Evolutionary conservation across 2,888 invertebrate genomes (phyloP).

Genomic region (Dynastes grantii): DNA sequence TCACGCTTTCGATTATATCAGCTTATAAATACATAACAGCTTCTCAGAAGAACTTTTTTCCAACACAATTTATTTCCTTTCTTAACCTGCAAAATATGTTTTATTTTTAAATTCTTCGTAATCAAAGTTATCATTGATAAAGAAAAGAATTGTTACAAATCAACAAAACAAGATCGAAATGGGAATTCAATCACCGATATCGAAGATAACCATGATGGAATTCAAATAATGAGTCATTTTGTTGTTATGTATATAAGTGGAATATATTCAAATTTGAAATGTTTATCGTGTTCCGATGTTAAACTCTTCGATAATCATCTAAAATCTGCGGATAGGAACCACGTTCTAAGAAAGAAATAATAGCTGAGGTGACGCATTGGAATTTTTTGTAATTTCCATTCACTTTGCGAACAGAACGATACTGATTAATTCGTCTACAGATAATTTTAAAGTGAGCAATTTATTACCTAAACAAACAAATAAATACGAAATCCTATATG

Average conservation of each 20-base stretch:
- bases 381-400: not conserved
- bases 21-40: slow-evolving; percentile 17
- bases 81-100: not conserved
- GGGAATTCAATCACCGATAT: no score
- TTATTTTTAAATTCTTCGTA: not conserved
- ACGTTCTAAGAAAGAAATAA: not conserved
- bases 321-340: not conserved
- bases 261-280: no score
- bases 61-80: not conserved
- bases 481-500: no score
- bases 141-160: no score
- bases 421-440: no score
- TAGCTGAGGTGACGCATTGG: not conserved
- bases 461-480: no score
- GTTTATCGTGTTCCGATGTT: not conserved
- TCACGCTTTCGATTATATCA: slow-evolving; percentile 30
- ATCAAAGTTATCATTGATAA: no score
- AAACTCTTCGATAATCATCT: not conserved
- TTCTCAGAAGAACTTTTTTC: not conserved
- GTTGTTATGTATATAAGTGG: no score
- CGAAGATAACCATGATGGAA: no score
- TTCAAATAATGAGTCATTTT: no score
- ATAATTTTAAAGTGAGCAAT: no score
- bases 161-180: no score
- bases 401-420: not conserved